Evolutionary conservation across 2,888 invertebrate genomes (phyloP), one percentile per base, ranked within the genome.

Genomic region (Argynnis bischoffii): DNA sequence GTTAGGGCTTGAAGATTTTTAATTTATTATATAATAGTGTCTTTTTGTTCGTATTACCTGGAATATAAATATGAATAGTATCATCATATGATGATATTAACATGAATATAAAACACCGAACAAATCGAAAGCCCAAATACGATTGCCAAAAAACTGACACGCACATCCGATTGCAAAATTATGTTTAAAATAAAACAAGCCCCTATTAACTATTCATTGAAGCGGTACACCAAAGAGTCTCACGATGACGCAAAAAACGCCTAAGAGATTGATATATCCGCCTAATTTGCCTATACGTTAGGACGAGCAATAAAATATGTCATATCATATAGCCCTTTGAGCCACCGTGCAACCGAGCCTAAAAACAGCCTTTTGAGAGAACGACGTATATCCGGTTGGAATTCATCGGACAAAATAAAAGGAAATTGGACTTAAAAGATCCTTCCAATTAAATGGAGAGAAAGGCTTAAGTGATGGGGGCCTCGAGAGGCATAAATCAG

Each of bases 191-290:
- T 63, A 69, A 70, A 71, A 73, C 55, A 50, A 63, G 64, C 67
- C 65, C 60, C 72, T 78, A 82, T 81, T 79, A 77, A 81, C 81
- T 83, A 86, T 85, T 85, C 85, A 85, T 84, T 78, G 83, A 76
- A 78, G 75, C 81, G 79, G 80, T 75, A 67, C 68, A 77, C 78
- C 79, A 79, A 81, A 83, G 72, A 79, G 79, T 71, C 77, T 77
- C 77, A 74, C 77, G 50, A 64, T 66, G 55, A 75, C 75, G 73
- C 77, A 77, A 81, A 87, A 86, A 83, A 69, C 69, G 74, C 72
- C 74, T 77, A 80, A 78, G 76, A 86, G 91, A 92, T 90, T 89
- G 91, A 90, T 87, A 90, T 91, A 90, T 92, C 92, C 92, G 85
- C 83, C 91, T 92, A 92, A 92, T 92, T 92, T 91, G 89, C 85